These are phyloP conservation scores for Diacarnus erythraeanus DNA, from an alignment of 37 sponge, comb jelly and placozoan genomes.

Conservation along the genomic window DNA sequence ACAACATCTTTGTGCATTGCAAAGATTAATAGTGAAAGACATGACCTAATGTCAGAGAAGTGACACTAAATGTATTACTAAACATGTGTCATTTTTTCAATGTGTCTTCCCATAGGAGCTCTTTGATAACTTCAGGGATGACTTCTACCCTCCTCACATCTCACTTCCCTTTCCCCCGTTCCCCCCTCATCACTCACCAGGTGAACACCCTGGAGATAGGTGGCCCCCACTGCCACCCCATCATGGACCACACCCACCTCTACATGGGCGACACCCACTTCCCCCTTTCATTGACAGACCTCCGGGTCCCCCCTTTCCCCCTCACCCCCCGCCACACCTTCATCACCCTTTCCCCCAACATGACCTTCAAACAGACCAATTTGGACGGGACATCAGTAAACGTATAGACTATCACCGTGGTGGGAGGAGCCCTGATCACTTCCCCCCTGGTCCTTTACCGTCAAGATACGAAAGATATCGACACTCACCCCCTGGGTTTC, in stretches of 20 bases:
- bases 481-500: neutral
- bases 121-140: neutral
- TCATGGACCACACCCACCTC: neutral
- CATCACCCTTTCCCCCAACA: neutral
- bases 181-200: neutral
- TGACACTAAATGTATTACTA: too few relatives aligned
- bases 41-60: too few relatives aligned
- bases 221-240: conserved; percentile 7
- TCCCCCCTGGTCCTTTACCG: neutral
- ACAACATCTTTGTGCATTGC: too few relatives aligned
- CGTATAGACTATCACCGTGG: neutral
- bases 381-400: conserved; percentile 29
- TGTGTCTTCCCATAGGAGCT: too few relatives aligned
- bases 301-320: conserved; percentile 6
- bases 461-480: neutral
- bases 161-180: conserved; percentile 9
- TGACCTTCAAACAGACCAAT: conserved; percentile 3
- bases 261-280: conserved; percentile 1
- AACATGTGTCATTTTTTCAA: too few relatives aligned
- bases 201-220: neutral
- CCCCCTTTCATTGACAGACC: neutral
- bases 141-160: conserved; percentile 16
- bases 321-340: neutral
- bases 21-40: too few relatives aligned
- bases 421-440: neutral